Percentiles rank a stretch among this genome's conserved stretches.
Conservation (phyloP, 2,888 invertebrate genomes). For the Nephrotoma guestfalica region DNA sequence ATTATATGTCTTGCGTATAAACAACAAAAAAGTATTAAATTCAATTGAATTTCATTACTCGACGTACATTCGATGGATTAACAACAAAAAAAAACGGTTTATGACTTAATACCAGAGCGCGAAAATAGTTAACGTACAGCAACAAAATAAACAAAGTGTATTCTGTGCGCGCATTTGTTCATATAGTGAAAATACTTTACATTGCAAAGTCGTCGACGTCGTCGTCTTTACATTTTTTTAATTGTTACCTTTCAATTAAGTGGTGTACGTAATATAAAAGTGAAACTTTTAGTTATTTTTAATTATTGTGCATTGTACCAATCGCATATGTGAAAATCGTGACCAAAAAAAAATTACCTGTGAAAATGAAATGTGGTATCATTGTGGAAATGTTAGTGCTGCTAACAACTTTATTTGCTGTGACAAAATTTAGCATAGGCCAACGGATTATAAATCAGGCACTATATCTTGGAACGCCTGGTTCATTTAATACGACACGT, state of each 20-base stretch:
- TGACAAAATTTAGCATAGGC: slow-evolving; percentile 4
- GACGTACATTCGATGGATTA: neutral
- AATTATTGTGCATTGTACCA: neutral
- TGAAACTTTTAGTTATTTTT: neutral
- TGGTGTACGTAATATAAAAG: neutral
- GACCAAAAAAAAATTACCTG: neutral
- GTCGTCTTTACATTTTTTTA: neutral
- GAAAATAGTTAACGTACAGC: neutral
- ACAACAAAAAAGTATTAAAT: neutral
- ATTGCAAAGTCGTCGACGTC: neutral
- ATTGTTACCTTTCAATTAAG: neutral
- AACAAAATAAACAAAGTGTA: neutral
- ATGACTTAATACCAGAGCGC: neutral
- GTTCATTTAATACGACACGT: slow-evolving; percentile 42
- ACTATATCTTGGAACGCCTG: slow-evolving; percentile 42
- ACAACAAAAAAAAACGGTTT: neutral
- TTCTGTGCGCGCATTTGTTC: neutral
- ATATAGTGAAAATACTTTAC: neutral
- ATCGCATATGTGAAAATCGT: neutral
- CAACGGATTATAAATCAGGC: slow-evolving; percentile 32
- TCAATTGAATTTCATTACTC: neutral
- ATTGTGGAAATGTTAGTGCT: neutral
- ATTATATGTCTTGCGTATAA: neutral
- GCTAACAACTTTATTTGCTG: neutral
- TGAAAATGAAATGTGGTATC: neutral